Percentiles rank a stretch among this genome's conserved stretches.
These are phyloP conservation scores for Rhorus exstirpatorius DNA, from an alignment of 2,888 invertebrate species.

Conservation along the genomic window DNA sequence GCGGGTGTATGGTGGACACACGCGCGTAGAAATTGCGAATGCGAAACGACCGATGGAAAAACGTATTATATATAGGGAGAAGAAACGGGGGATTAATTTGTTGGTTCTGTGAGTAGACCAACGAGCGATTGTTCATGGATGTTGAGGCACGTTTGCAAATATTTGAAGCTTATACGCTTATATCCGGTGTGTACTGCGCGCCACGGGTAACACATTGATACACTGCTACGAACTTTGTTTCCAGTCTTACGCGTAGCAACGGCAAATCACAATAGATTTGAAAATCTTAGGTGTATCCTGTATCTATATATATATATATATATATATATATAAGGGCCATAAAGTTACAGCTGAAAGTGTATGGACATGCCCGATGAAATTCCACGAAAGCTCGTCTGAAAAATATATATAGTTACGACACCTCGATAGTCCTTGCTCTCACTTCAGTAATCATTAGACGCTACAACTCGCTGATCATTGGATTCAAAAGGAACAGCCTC, in stretches of 20 bases:
- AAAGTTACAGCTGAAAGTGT: neutral
- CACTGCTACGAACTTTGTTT: neutral
- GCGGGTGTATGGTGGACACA: conserved; percentile 6
- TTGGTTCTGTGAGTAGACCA: conserved; percentile 35
- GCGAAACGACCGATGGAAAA: conserved; percentile 24
- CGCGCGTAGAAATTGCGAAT: conserved; percentile 51
- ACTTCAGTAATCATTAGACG: no score
- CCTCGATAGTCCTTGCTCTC: no score
- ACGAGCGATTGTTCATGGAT: conserved; percentile 41
- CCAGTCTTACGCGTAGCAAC: neutral
- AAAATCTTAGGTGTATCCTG: neutral
- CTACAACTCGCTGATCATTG: no score
- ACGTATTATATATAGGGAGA: conserved; percentile 6
- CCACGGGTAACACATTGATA: neutral
- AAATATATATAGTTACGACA: neutral
- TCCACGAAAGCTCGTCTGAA: neutral
- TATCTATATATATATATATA: neutral
- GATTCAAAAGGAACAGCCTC: no score
- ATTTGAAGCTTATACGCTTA: conserved; percentile 14
- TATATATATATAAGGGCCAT: no score
- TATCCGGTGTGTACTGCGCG: neutral
- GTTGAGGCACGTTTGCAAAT: neutral
- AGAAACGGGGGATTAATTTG: conserved; percentile 32
- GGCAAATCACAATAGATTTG: neutral
- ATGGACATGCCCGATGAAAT: no score